A percentile compares a stretch with the other conserved stretches of the same genome.
Evolutionary conservation across 2,113 vertebrate species (phyloP).

Genomic region (Ranitomeya variabilis): DNA sequence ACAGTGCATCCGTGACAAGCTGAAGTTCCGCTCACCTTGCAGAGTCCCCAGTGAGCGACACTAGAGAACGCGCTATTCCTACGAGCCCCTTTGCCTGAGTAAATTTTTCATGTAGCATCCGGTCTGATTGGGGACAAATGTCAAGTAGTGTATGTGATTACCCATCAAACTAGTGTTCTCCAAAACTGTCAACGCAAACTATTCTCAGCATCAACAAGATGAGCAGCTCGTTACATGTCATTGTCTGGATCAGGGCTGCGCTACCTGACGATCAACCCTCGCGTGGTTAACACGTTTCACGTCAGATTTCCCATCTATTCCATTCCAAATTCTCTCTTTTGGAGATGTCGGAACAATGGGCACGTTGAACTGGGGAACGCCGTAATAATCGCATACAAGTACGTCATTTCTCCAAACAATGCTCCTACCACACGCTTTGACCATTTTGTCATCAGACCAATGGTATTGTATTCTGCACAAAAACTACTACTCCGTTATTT

Average conservation of each 20-base stretch:
- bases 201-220: slow-evolving; percentile 56
- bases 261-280: not conserved
- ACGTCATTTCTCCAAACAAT: not conserved
- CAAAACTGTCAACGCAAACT: slow-evolving; percentile 66
- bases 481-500: not conserved
- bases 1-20: slow-evolving; percentile 98
- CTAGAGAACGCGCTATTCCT: slow-evolving; percentile 87
- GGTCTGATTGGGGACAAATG: slow-evolving; percentile 89
- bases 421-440: not conserved
- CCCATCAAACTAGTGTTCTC: slow-evolving; percentile 78
- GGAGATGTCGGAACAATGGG: not conserved
- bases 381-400: not conserved
- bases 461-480: not conserved
- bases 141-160: slow-evolving; percentile 82
- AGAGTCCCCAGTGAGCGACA: slow-evolving; percentile 83
- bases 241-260: not conserved
- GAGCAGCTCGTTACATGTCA: not conserved
- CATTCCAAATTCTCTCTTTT: not conserved
- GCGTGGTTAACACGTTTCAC: not conserved
- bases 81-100: slow-evolving; percentile 78
- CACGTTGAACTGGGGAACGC: not conserved
- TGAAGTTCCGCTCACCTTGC: slow-evolving; percentile 98
- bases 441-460: not conserved
- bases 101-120: slow-evolving; percentile 92
- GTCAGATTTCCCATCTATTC: not conserved